Percentiles rank a stretch among this genome's conserved stretches.
Evolutionary conservation across 2,888 invertebrate species (phyloP).

Genomic region (Clivina fossor): DNA sequence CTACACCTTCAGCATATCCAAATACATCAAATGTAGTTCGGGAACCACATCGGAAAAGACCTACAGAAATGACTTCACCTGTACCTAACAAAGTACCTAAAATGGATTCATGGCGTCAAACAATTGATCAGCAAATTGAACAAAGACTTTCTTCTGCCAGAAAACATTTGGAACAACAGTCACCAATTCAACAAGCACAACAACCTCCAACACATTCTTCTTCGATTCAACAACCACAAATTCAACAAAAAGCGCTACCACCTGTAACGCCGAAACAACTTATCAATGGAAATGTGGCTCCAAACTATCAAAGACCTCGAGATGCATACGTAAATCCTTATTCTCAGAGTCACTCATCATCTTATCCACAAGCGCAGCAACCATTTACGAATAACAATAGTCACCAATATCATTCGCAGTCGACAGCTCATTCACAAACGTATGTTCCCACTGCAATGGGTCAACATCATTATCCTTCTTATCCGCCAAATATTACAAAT

Average conservation of each 20-base stretch:
- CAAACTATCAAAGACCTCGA: constrained; percentile 21
- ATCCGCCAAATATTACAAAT: constrained; percentile 36
- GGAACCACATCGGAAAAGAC: constrained; percentile 51
- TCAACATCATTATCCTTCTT: constrained; percentile 47
- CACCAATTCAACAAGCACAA: constrained; percentile 32
- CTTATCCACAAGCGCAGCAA: constrained; percentile 36
- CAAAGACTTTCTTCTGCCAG: constrained; percentile 53
- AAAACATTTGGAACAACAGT: constrained; percentile 45
- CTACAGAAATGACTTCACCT: constrained; percentile 47
- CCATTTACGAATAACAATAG: constrained; percentile 38
- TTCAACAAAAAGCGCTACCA: constrained; percentile 43
- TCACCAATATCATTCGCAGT: constrained; percentile 42
- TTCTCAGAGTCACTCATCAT: constrained; percentile 13
- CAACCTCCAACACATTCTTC: constrained; percentile 35
- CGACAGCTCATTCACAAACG: constrained; percentile 46
- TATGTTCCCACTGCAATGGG: constrained; percentile 48
- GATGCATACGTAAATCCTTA: constrained; percentile 20
- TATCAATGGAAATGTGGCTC: constrained; percentile 27
- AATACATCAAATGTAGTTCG: constrained; percentile 39
- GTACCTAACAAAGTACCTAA: constrained; percentile 55
- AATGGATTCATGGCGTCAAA: constrained; percentile 57
- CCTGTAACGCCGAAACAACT: constrained; percentile 31
- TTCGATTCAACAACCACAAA: constrained; percentile 34
- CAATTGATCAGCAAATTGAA: constrained; percentile 60
- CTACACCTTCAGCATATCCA: constrained; percentile 39